phyloP scores from a whole-genome alignment of 2,113 vertebrate species.

The Apeltes quadracus region DNA sequence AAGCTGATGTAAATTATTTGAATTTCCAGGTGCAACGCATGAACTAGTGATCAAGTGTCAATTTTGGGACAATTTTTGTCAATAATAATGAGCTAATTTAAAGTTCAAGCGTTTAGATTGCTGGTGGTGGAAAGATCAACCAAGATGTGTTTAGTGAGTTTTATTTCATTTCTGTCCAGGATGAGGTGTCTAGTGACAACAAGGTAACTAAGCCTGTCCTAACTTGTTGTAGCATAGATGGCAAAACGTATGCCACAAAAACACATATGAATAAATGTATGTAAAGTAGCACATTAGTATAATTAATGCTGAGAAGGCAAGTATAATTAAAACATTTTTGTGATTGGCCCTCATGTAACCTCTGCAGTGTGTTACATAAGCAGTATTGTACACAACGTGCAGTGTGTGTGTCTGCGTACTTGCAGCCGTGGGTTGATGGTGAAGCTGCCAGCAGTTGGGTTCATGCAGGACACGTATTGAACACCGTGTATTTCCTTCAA shows the following conservation, averaged over 20 bases:
- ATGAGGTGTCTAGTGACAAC: too few species aligned
- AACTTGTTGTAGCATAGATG: too few species aligned
- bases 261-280: too few species aligned
- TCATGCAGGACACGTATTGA: conserved; percentile 98
- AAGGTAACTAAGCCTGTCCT: background rate
- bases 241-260: too few species aligned
- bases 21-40: background rate
- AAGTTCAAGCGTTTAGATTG: background rate
- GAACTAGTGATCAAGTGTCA: background rate
- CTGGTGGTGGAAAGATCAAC: background rate
- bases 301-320: too few species aligned
- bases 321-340: too few species aligned
- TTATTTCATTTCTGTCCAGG: background rate
- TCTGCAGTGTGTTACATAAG: conserved; percentile 29
- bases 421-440: conserved; percentile 96
- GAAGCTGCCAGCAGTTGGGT: conserved; percentile 93
- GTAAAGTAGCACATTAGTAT: too few species aligned
- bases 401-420: conserved; percentile 75
- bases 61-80: background rate
- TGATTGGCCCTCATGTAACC: conserved; percentile 17
- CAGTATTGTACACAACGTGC: conserved; percentile 9
- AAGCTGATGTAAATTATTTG: too few species aligned
- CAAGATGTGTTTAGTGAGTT: background rate
- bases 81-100: background rate
- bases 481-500: conserved; percentile 92